Base-by-base conservation (phyloP, 2,113 vertebrate species). In the Macaca mulatta region DNA sequence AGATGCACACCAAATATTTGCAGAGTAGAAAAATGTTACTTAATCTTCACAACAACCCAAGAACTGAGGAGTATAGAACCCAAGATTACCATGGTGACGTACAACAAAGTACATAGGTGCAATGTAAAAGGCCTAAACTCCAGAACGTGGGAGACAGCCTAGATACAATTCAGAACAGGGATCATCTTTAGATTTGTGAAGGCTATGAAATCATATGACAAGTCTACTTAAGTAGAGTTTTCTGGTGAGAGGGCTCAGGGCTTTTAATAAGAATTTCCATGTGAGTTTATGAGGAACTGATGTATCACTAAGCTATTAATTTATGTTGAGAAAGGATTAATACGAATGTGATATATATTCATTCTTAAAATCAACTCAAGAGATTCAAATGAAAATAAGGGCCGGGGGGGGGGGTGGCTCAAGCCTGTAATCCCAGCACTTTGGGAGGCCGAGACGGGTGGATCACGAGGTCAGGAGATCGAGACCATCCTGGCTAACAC, bases 231-330 rank as follows among this genome's bases (percentile, higher is more conserved):
- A 64, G 27, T 30, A 40, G 35, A 55, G 72, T 82, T 91, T 85
- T 93, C 78, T n/a, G 32, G 27, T 50, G 45, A 87, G 43, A 79
- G 32, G 43, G 13, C 72, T 84, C 50, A 32, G n/a, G 45, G 50
- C 10, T 89, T 94, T 97, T 70, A n/a, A 11, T 69, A 74, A 91
- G 45, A 74, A 91, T 77, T 93, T 89, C 40, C 48, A 20, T 61
- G 70, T 82, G 59, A 89, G 67, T 92, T 97, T 88, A 67, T 32
- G 10, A 97, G 48, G 67, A 95, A 84, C 1, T 59, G 64, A 69
- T 72, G 9, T 72, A 82, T 67, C 77, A 48, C 32, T 61, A 52
- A 52, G 30, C 23, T 78, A 86, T 40, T 83, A 45, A 59, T 52
- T 48, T 78, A 52, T 59, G 55, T 48, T 77, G 30, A 94, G 17